phyloP scores from a whole-genome alignment of 2,888 invertebrate genomes.

The Euphydryas editha region DNA sequence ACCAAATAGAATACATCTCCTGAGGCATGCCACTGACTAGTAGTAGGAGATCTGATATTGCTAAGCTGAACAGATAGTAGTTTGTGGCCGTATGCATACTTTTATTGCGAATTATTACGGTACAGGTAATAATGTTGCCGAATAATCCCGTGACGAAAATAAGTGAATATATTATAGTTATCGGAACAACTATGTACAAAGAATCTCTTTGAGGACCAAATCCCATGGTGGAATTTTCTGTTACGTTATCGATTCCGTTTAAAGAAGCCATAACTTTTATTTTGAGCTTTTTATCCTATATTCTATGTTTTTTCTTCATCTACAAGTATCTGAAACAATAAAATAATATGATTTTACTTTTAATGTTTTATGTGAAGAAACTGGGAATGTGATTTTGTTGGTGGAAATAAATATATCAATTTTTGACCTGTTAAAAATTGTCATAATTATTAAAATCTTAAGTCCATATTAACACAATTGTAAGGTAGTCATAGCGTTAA shows the following conservation, averaged over 20 bases:
- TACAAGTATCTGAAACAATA: constrained; percentile 5
- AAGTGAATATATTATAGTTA: constrained; percentile 89
- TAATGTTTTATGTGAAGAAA: too few species aligned
- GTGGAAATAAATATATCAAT: too few species aligned
- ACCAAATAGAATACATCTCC: constrained; percentile 92
- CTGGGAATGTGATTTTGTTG: too few species aligned
- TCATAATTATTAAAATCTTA: too few species aligned
- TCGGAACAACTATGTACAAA: constrained; percentile 86
- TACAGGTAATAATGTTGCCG: constrained; percentile 92
- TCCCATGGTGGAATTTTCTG: constrained; percentile 60
- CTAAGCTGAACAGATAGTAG: constrained; percentile 92
- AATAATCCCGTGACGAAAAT: constrained; percentile 91
- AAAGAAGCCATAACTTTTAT: constrained; percentile 20
- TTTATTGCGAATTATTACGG: constrained; percentile 91
- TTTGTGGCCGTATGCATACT: constrained; percentile 93
- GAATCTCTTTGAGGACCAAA: constrained; percentile 81
- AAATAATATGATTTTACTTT: neutral
- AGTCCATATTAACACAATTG: too few species aligned
- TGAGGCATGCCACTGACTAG: constrained; percentile 91
- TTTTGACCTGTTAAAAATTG: too few species aligned
- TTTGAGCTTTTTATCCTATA: neutral
- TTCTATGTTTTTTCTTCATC: neutral
- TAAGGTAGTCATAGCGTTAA: too few species aligned
- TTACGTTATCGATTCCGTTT: constrained; percentile 11
- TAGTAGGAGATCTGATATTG: constrained; percentile 91